A percentile compares a stretch with the other conserved stretches of the same genome.
phyloP scores from a whole-genome alignment of 1,140 invertebrate genomes.

The Thrips palmi region DNA sequence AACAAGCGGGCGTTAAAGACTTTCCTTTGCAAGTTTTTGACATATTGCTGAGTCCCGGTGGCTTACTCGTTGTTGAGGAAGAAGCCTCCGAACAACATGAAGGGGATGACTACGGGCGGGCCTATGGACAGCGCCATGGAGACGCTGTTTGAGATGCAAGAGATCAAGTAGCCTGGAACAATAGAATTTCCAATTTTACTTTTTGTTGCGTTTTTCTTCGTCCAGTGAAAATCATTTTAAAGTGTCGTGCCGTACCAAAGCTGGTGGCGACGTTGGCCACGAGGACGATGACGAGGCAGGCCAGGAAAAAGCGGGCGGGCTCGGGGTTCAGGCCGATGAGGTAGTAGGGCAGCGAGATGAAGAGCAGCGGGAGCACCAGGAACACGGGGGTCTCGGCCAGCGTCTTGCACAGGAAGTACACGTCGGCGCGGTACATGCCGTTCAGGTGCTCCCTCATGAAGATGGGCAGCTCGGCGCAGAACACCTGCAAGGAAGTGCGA shows the following conservation, averaged over 20 bases:
- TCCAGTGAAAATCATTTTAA: neutral
- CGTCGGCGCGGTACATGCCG: constrained; percentile 81
- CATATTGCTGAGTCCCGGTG: constrained; percentile 4
- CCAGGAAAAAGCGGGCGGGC: constrained; percentile 51
- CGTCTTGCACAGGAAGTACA: constrained; percentile 86
- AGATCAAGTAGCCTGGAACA: constrained; percentile 69
- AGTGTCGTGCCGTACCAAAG: constrained; percentile 47
- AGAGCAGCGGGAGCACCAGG: constrained; percentile 61
- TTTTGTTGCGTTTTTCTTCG: neutral
- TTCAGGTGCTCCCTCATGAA: constrained; percentile 82
- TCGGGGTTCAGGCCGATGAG: constrained; percentile 66
- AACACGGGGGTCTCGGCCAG: constrained; percentile 73
- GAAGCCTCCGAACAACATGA: constrained; percentile 89
- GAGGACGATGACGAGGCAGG: constrained; percentile 51
- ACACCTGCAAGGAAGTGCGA: constrained; percentile 52
- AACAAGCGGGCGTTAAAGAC: neutral
- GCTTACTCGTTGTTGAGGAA: constrained; percentile 78
- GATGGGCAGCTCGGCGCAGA: constrained; percentile 78
- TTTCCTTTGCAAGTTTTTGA: neutral
- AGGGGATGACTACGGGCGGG: constrained; percentile 78
- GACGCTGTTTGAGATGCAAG: constrained; percentile 58
- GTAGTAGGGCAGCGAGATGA: constrained; percentile 71
- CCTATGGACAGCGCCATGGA: constrained; percentile 76
- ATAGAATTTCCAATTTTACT: constrained; percentile 7
- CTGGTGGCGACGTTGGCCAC: constrained; percentile 81